Conservation (phyloP, 2,113 vertebrate species). For the Mastomys natalensis region DNA sequence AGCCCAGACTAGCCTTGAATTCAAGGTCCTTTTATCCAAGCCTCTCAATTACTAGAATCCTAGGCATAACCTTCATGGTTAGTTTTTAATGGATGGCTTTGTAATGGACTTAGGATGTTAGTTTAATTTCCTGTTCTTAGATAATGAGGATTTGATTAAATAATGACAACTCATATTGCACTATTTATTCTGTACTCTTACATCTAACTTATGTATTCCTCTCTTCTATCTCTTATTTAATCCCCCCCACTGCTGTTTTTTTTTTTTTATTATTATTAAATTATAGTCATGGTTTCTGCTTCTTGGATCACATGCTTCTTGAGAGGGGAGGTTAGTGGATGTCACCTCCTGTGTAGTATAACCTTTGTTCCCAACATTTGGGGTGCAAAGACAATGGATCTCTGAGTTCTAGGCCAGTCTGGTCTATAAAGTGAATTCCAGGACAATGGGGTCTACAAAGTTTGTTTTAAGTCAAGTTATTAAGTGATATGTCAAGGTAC, state of each 20-base stretch:
- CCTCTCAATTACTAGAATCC: neutral
- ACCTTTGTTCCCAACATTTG: neutral
- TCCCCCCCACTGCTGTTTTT: neutral
- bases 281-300: neutral
- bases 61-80: neutral
- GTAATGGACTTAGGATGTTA: constrained; percentile 6
- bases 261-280: neutral
- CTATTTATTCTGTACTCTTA: constrained; percentile 3
- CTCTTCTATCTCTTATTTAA: neutral
- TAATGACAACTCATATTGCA: neutral
- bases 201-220: neutral
- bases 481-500: neutral
- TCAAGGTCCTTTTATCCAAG: neutral
- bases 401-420: neutral
- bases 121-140: constrained; percentile 12
- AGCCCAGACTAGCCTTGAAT: neutral
- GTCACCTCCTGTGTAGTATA: neutral
- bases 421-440: neutral
- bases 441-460: neutral
- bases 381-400: neutral
- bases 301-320: neutral
- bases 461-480: neutral
- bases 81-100: neutral
- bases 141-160: constrained; percentile 29
- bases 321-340: neutral